phyloP scores from a whole-genome alignment of 2,797 vertebrate species.

The Gadopsis bispinosus region DNA sequence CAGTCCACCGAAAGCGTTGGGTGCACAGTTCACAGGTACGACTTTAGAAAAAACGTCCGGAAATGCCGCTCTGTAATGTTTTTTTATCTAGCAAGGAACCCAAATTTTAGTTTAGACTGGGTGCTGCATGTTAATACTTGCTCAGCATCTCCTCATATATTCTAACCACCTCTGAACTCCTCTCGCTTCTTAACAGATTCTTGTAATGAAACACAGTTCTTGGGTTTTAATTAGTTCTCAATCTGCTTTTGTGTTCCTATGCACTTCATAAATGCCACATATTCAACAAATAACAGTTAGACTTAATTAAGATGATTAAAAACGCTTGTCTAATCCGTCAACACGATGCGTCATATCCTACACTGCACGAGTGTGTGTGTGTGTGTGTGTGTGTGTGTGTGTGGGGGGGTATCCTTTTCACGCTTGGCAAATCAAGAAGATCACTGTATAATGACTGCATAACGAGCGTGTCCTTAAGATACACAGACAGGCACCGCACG shows the following conservation, averaged over 20 bases:
- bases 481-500: slow-evolving; percentile 45
- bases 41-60: not conserved
- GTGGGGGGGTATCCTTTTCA: slow-evolving; percentile 64
- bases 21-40: no score
- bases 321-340: slow-evolving; percentile 74
- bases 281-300: slow-evolving; percentile 81
- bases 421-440: slow-evolving; percentile 77
- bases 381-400: slow-evolving; percentile 34
- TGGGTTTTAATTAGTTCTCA: slow-evolving; percentile 72
- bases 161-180: not conserved
- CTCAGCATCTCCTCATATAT: not conserved
- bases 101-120: not conserved
- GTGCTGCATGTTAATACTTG: not conserved
- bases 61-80: not conserved
- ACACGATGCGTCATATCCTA: slow-evolving; percentile 55
- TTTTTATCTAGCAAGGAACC: not conserved
- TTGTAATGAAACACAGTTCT: slow-evolving; percentile 61
- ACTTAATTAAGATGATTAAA: slow-evolving; percentile 84
- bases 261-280: slow-evolving; percentile 75
- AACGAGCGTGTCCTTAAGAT: slow-evolving; percentile 71
- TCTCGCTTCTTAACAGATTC: slow-evolving; percentile 47
- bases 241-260: slow-evolving; percentile 58
- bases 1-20: no score
- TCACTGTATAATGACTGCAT: slow-evolving; percentile 67
- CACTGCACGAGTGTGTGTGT: slow-evolving; percentile 37